phyloP scores from a whole-genome alignment of 2,797 vertebrate genomes.

The Falco biarmicus region DNA sequence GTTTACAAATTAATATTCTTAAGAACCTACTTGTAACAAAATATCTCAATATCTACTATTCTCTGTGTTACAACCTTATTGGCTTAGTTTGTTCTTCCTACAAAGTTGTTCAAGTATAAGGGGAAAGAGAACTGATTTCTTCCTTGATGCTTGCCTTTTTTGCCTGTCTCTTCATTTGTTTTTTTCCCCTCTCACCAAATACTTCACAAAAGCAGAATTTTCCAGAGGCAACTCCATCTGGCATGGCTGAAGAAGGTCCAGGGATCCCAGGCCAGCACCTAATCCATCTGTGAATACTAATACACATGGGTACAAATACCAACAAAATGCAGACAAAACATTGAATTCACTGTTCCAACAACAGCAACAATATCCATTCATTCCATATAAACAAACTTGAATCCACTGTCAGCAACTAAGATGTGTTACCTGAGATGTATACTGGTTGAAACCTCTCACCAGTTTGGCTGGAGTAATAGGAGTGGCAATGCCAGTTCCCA shows the following conservation, averaged over 20 bases:
- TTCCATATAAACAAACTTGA: not conserved
- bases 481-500: not conserved
- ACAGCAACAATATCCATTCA: not conserved
- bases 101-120: not conserved
- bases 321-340: not conserved
- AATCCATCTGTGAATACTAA: not conserved
- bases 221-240: not conserved
- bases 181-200: accelerated
- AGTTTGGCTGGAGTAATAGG: not conserved
- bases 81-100: not conserved
- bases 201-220: not conserved
- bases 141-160: not conserved
- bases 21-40: not conserved
- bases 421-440: not conserved
- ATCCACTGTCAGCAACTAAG: not conserved
- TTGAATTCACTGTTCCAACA: not conserved
- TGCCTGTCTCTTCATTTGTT: not conserved
- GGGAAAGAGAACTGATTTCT: not conserved
- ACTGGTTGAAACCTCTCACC: not conserved
- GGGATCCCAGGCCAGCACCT: not conserved
- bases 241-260: not conserved
- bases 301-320: not conserved
- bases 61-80: not conserved
- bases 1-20: not conserved
- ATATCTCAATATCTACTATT: not conserved